Evolutionary conservation across 2,888 invertebrate species (phyloP).

Genomic region (Leptopterna dolabrata): DNA sequence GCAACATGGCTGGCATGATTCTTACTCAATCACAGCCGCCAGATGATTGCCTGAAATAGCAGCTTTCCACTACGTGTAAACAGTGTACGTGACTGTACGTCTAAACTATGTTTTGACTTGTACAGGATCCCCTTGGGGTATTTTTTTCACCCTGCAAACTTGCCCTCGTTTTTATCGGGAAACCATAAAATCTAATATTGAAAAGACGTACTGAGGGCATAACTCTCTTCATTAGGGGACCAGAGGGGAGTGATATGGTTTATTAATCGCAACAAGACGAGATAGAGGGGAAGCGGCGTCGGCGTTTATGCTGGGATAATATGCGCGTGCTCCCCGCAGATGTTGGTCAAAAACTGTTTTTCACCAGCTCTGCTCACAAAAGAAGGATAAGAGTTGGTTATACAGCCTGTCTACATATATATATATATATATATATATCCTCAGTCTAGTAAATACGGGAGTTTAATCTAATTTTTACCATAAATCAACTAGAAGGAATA

Average conservation of each 20-base stretch:
- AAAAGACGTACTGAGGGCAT: not conserved
- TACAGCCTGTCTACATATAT: too few relatives aligned
- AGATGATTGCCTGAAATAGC: not conserved
- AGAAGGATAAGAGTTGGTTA: too few relatives aligned
- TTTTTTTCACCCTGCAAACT: not conserved
- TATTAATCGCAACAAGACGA: not conserved
- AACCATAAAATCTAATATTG: constrained; percentile 38
- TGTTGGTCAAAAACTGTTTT: too few relatives aligned
- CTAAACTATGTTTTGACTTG: not conserved
- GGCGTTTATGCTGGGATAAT: too few relatives aligned
- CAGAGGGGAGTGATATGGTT: not conserved
- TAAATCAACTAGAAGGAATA: too few relatives aligned
- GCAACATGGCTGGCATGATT: too few relatives aligned
- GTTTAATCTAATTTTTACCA: too few relatives aligned
- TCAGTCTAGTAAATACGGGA: too few relatives aligned
- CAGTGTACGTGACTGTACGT: not conserved
- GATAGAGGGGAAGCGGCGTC: not conserved
- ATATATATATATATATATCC: too few relatives aligned
- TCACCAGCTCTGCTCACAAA: too few relatives aligned
- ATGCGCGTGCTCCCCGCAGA: too few relatives aligned
- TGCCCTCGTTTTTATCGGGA: not conserved
- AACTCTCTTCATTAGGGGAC: not conserved
- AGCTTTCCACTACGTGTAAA: not conserved
- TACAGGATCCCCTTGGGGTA: not conserved
- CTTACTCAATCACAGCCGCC: too few relatives aligned